Evolutionary conservation across 2,797 vertebrate species (phyloP), one percentile per base, ranked within the genome.

Genomic region (Rhinophrynus dorsalis): DNA sequence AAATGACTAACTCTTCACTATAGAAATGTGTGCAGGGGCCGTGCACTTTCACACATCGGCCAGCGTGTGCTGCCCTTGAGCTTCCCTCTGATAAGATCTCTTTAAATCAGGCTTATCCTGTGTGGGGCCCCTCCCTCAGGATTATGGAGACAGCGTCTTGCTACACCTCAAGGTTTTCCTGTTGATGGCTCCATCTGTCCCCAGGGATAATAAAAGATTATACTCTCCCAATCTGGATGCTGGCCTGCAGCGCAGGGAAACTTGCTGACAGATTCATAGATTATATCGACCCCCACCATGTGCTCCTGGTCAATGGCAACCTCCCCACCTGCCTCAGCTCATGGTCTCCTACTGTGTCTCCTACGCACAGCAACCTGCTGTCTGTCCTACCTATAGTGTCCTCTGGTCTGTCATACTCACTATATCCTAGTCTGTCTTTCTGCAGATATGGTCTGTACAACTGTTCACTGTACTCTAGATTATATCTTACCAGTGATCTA

Each of bases 121-220:
- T 24, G 24, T 30, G 64, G 18, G 20, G 40, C 50, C 50, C 62
- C 63, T 66, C 64, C 65, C 42, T 29, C 29, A 18, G 58, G 67
- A 71, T 63, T 71, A 71, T 47, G 52, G 12, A 35, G 23, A 59
- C 59, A 38, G 38, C 59, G 56, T 57, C 68, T 64, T 71, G 58
- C 68, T 63, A 50, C 68, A 56, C 68, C 51, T 63, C 59, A 64
- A 57, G 68, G 51, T 71, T 71, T 44, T 51, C 59, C 60, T 63
- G 59, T 64, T 64, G 38, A 52, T 61, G 48, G 67, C 58, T 70
- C 67, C 67, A 71, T 71, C 68, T 71, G 68, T 71, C 68, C 59
- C 59, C 21, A 23, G 40, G 68, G 68, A 71, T 71, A 71, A 71
- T 71, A 71, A 71, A 63, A 64, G 68, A 71, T 71, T 71, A 71